A percentile compares a stretch with the other conserved stretches of the same genome.
Evolutionary conservation across 2,888 invertebrate genomes (phyloP).

Genomic region (Catotricha subobsoleta): DNA sequence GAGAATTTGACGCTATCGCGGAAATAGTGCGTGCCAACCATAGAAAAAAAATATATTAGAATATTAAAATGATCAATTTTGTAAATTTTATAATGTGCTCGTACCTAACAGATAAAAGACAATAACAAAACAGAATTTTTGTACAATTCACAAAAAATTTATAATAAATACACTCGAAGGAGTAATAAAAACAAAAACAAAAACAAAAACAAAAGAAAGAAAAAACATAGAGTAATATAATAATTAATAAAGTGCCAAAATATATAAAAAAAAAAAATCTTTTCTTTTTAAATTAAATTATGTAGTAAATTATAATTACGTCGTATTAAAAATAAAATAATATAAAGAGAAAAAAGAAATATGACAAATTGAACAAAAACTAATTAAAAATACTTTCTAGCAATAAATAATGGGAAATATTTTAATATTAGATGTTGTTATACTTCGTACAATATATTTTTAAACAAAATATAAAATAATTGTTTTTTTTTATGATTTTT

Average conservation of each 20-base stretch:
- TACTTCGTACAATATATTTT: neutral
- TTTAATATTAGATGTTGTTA: neutral
- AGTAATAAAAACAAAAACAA: neutral
- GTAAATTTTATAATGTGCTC: neutral
- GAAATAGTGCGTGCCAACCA: too few species aligned
- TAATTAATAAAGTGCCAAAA: too few species aligned
- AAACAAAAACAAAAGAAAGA: too few species aligned
- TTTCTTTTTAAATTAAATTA: neutral
- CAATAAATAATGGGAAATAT: neutral
- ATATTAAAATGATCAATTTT: neutral
- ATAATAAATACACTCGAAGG: neutral
- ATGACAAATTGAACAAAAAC: neutral
- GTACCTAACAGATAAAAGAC: neutral
- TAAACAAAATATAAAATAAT: neutral
- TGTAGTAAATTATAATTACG: slow-evolving; percentile 1
- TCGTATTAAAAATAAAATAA: too few species aligned
- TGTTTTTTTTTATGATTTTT: neutral
- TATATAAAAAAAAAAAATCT: too few species aligned
- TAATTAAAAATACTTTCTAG: neutral
- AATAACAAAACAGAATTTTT: neutral
- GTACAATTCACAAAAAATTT: neutral
- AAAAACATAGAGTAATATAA: too few species aligned
- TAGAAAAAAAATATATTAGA: neutral
- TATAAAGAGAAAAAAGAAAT: too few species aligned
- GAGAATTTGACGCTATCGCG: neutral